A percentile compares a stretch with the other conserved stretches of the same genome.
These are phyloP conservation scores for Garra rufa DNA, from an alignment of 2,113 vertebrate genomes.

Conservation along the genomic window DNA sequence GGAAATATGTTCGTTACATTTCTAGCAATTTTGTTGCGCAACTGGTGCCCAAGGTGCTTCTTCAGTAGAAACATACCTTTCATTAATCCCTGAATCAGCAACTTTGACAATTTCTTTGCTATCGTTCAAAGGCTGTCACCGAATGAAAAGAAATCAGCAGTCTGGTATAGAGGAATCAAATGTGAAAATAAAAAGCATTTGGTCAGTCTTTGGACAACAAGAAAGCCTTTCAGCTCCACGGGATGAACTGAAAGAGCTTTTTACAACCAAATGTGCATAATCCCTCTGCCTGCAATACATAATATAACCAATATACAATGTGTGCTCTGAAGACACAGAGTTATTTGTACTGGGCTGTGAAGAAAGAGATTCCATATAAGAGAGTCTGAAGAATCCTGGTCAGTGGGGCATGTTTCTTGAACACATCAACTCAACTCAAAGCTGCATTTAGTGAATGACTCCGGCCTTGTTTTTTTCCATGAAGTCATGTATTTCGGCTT, in stretches of 20 bases:
- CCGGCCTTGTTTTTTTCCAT: not conserved
- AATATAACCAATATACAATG: conserved; percentile 9
- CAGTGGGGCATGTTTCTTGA: not conserved
- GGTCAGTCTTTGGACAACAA: not conserved
- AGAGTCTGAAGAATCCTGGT: not conserved
- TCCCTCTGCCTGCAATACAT: not conserved
- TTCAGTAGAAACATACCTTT: not conserved
- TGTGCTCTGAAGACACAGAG: conserved; percentile 3
- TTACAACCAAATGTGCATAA: conserved; percentile 18
- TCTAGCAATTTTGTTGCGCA: not conserved
- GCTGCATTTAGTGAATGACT: not conserved
- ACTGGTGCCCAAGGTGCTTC: not conserved
- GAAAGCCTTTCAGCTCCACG: conserved; percentile 11
- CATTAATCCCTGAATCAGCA: not conserved
- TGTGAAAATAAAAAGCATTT: not conserved
- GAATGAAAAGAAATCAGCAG: not conserved
- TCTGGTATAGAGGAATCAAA: not conserved
- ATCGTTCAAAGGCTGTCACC: not conserved
- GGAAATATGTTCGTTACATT: not conserved
- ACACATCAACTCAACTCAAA: not conserved
- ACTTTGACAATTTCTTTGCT: not conserved
- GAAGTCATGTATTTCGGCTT: not conserved
- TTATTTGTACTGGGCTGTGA: conserved; percentile 13
- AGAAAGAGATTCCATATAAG: not conserved
- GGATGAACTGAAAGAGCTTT: conserved; percentile 7